Percentiles rank a stretch among this genome's conserved stretches.
phyloP scores from a whole-genome alignment of 2,797 vertebrate genomes.

The Sebastes reedi region DNA sequence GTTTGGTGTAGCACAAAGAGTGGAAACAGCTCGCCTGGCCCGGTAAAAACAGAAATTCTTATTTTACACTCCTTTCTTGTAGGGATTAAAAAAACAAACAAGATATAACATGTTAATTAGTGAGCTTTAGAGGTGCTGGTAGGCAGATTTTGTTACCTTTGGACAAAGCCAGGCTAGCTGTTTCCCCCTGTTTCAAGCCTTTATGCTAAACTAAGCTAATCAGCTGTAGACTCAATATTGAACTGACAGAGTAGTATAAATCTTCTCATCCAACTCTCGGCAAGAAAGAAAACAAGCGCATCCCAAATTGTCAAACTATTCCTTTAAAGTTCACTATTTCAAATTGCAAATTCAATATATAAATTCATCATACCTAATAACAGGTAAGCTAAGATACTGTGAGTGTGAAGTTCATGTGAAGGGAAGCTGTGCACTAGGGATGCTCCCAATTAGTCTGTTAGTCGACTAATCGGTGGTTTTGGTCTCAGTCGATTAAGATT shows the following conservation, averaged over 20 bases:
- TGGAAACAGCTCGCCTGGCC: background rate
- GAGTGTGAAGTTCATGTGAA: background rate
- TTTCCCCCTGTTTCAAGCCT: background rate
- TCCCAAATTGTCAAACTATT: background rate
- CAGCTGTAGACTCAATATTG: background rate
- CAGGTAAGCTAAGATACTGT: background rate
- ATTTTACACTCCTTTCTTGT: background rate
- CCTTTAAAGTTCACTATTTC: background rate
- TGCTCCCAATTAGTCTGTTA: rapidly evolving
- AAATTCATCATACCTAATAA: background rate
- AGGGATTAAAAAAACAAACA: background rate
- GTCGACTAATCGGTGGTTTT: no score
- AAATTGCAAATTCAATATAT: no score
- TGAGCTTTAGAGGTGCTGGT: background rate
- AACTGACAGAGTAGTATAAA: background rate
- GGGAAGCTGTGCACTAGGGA: background rate
- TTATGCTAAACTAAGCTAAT: background rate
- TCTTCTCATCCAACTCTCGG: no score
- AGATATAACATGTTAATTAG: background rate
- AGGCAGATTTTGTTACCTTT: background rate
- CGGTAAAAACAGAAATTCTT: background rate
- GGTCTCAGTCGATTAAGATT: no score
- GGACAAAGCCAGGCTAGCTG: background rate
- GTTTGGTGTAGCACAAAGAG: background rate
- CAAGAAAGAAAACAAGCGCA: background rate